These are phyloP conservation scores for Sorex fumeus DNA, from an alignment of 2,113 vertebrate species.

Conservation along the genomic window DNA sequence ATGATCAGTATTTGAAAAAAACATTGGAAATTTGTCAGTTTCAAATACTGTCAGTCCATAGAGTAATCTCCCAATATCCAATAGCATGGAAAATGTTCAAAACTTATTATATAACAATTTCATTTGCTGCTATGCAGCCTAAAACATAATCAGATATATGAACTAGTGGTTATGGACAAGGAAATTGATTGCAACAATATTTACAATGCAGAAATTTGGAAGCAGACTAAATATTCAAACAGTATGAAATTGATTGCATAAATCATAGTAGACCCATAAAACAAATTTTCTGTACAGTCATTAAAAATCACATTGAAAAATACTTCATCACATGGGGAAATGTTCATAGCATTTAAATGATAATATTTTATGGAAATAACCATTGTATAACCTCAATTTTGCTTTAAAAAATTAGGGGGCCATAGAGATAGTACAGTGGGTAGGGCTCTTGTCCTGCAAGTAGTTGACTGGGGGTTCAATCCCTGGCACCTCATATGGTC, in stretches of 20 bases:
- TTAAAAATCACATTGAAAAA: constrained; percentile 11
- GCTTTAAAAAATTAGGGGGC: background rate
- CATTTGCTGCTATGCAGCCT: constrained; percentile 48
- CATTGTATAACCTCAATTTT: constrained; percentile 50
- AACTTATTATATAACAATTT: constrained; percentile 17
- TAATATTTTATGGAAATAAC: background rate
- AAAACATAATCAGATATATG: constrained; percentile 30
- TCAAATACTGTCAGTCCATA: background rate
- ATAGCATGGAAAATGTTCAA: background rate
- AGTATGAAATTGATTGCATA: constrained; percentile 25
- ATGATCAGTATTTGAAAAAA: background rate
- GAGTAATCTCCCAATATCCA: background rate
- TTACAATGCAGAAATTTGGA: constrained; percentile 53
- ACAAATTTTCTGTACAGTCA: constrained; percentile 10
- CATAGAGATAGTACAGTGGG: too few species aligned
- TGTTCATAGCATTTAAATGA: background rate
- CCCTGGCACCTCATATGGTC: too few species aligned
- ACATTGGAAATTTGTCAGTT: constrained; percentile 2
- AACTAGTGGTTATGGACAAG: background rate
- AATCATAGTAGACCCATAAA: constrained; percentile 7
- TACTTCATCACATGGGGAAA: background rate
- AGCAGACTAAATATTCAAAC: constrained; percentile 45
- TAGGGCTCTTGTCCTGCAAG: too few species aligned
- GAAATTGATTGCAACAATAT: constrained; percentile 36
- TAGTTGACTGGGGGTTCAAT: too few species aligned